These are phyloP conservation scores for Cherax quadricarinatus DNA, from an alignment of 1,140 invertebrate genomes.

Conservation along the genomic window DNA sequence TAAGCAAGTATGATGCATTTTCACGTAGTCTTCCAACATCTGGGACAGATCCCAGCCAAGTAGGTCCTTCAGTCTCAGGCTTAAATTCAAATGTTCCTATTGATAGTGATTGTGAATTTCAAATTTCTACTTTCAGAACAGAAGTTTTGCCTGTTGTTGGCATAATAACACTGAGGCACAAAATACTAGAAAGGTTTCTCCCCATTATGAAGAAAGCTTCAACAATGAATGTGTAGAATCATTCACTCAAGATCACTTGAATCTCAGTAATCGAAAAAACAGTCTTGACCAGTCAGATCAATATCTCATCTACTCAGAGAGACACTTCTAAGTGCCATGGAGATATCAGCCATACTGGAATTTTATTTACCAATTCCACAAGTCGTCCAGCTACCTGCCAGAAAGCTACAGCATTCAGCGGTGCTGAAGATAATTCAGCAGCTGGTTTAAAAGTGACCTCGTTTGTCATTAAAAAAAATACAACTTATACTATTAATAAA, in stretches of 20 bases:
- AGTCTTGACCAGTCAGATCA: background rate
- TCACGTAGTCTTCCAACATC: constrained; percentile 44
- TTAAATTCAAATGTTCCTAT: background rate
- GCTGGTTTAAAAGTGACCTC: background rate
- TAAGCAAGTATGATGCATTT: constrained; percentile 32
- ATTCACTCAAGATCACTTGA: background rate
- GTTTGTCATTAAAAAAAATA: background rate
- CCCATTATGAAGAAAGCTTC: background rate
- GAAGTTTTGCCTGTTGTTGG: constrained; percentile 4
- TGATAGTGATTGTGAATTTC: constrained; percentile 9
- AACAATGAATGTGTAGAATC: background rate
- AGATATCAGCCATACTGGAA: background rate
- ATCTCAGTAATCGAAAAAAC: background rate
- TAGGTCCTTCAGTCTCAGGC: background rate
- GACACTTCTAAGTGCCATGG: background rate
- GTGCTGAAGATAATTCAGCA: background rate
- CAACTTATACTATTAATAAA: background rate
- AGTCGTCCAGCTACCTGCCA: background rate
- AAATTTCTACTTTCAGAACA: constrained; percentile 16
- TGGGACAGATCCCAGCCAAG: background rate
- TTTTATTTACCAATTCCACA: background rate
- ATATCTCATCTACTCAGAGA: background rate
- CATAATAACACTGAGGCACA: background rate
- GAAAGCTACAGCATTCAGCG: background rate
- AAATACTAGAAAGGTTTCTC: background rate